phyloP scores from a whole-genome alignment of 2,888 invertebrate species.

The Agrochola macilenta region DNA sequence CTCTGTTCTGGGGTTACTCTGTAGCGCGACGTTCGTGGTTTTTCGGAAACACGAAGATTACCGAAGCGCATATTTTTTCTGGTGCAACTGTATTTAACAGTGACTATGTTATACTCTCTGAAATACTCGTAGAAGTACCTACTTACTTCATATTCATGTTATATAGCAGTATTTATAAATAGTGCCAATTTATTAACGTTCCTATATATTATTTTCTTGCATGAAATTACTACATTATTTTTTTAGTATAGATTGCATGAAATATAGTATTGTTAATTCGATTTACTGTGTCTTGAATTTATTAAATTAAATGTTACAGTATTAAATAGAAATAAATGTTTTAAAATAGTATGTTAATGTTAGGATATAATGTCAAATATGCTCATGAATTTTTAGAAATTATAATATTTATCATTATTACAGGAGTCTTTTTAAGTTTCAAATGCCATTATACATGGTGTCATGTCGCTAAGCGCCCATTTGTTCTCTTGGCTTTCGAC shows the following conservation, averaged over 20 bases:
- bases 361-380: slow-evolving; percentile 7
- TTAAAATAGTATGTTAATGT: slow-evolving; percentile 24
- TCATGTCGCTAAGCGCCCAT: not conserved
- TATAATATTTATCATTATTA: not conserved
- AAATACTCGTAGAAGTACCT: not conserved
- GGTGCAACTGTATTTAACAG: not conserved
- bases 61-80: not conserved
- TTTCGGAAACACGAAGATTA: not conserved
- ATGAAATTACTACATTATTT: slow-evolving; percentile 20
- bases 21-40: not conserved
- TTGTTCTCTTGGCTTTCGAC: not conserved
- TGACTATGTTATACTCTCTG: not conserved
- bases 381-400: slow-evolving; percentile 11
- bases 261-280: slow-evolving; percentile 17
- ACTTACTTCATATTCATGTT: not conserved
- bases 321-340: slow-evolving; percentile 30
- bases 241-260: slow-evolving; percentile 4
- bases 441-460: slow-evolving; percentile 1
- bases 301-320: slow-evolving; percentile 34
- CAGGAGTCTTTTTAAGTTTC: not conserved
- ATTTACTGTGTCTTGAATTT: slow-evolving; percentile 7
- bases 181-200: slow-evolving; percentile 50
- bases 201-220: slow-evolving; percentile 26
- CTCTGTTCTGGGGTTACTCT: not conserved
- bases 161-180: slow-evolving; percentile 5